Evolutionary conservation across 2,797 vertebrate genomes (phyloP), one percentile per base, ranked within the genome.

Genomic region (Mionectes olivaceus): DNA sequence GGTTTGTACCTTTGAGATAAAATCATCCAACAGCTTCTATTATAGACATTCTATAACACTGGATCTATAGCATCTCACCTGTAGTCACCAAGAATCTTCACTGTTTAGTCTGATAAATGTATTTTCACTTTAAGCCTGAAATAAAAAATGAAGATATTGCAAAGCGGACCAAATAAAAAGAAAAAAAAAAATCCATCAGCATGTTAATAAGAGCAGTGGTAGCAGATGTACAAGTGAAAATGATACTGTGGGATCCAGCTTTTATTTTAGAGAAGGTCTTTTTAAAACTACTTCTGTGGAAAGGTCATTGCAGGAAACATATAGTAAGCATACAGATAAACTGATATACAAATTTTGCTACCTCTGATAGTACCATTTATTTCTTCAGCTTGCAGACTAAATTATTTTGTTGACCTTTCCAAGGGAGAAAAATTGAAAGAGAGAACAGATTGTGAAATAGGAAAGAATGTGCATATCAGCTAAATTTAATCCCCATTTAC

Each of bases 341-440:
- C n/a, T 55, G 12, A 13, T 84, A 59, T 44, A 55, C 6, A 68
- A 35, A 50, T 81, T 90, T 84, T 78, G 8, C 13, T 64, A 18
- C 10, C 12, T 64, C 17, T 78, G 63, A 71, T 64, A 21, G 41
- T 53, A 60, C 1, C 1, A 78, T 86, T 83, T 46, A 67, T 89
- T 93, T 78, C 32, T 59, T 84, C 32, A 64, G 10, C 22, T 86
- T 75, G 71, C 55, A 80, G 50, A 76, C 52, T 67, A 84, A 96
- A 92, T 93, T 37, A 81, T 23, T 86, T 61, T 22, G n/a, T 53
- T 76, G 83, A 94, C 67, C 89, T 95, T 90, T 79, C 32, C 59
- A 92, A 82, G 0, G 0, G 57, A 79, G 17, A 68, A 69, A 92
- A 92, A 12, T 78, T 27, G 71, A 75, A 90, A 64, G 49, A 83